Evolutionary conservation across 2,797 vertebrate species (phyloP).

Genomic region (Leucoraja ocellata): DNA sequence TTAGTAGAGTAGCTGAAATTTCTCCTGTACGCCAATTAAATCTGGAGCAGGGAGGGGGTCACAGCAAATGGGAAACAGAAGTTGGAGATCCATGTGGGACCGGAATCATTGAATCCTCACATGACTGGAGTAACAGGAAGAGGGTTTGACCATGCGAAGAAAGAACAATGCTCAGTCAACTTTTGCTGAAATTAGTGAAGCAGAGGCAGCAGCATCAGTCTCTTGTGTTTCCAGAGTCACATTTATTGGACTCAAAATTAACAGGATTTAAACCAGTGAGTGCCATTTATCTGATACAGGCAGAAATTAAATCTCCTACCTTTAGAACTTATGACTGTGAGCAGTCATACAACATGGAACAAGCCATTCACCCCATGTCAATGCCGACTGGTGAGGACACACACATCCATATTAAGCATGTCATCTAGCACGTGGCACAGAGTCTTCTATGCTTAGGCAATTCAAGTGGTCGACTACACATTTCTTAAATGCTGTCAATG

Average conservation of each 20-base stretch:
- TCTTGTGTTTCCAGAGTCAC: neutral
- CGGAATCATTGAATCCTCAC: neutral
- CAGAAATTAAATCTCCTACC: neutral
- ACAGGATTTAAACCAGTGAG: neutral
- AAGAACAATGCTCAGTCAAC: too few species aligned
- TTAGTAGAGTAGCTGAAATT: neutral
- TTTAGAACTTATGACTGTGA: neutral
- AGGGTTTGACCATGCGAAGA: too few species aligned
- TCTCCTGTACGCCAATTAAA: neutral
- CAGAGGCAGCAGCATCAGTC: neutral
- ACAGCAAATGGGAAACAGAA: neutral
- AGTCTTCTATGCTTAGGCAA: too few species aligned
- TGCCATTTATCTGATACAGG: neutral
- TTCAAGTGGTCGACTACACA: too few species aligned
- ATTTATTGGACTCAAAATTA: neutral
- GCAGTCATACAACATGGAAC: too few species aligned
- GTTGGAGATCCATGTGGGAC: neutral
- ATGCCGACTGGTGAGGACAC: too few species aligned
- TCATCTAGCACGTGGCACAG: too few species aligned
- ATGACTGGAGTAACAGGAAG: neutral
- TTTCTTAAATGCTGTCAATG: too few species aligned
- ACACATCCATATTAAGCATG: too few species aligned
- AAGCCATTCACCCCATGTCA: too few species aligned
- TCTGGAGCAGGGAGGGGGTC: neutral
- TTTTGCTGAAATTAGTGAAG: neutral